Conservation (phyloP, 2,113 vertebrate species). For the Cnemophilus loriae region DNA sequence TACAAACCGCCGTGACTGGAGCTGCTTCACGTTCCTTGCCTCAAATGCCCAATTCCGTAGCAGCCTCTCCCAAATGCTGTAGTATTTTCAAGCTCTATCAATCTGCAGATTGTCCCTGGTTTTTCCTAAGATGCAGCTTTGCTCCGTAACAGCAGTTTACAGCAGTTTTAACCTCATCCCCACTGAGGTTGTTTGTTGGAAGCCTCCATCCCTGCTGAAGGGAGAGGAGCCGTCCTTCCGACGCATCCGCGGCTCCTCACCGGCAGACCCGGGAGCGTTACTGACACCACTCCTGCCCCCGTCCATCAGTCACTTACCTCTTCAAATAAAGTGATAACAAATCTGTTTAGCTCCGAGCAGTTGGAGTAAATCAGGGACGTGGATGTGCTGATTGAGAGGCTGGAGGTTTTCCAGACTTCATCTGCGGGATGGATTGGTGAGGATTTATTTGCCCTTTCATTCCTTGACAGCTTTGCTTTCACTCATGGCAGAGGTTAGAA, state of each 20-base stretch:
- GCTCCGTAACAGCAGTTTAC: neutral
- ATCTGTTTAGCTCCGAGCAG: neutral
- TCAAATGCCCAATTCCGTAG: neutral
- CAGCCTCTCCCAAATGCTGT: neutral
- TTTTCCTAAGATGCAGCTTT: neutral
- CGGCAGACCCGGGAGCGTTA: rapidly evolving
- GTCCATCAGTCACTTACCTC: neutral
- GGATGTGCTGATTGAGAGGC: neutral
- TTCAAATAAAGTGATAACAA: neutral
- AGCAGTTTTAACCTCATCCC: no score
- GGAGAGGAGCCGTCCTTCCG: rapidly evolving
- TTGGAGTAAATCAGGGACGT: neutral
- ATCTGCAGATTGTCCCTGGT: neutral
- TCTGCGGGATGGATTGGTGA: neutral
- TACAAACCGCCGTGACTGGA: neutral
- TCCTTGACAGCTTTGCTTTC: neutral
- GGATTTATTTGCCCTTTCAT: neutral
- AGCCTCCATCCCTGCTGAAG: neutral
- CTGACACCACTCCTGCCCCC: neutral
- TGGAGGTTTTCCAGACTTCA: neutral
- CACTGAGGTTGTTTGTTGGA: rapidly evolving
- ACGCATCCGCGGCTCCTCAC: neutral
- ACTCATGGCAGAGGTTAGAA: neutral
- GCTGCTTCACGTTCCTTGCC: neutral
- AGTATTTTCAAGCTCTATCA: neutral